A percentile compares a stretch with the other conserved stretches of the same genome.
Conservation (phyloP, 2,113 vertebrate species). For the Prionailurus bengalensis region DNA sequence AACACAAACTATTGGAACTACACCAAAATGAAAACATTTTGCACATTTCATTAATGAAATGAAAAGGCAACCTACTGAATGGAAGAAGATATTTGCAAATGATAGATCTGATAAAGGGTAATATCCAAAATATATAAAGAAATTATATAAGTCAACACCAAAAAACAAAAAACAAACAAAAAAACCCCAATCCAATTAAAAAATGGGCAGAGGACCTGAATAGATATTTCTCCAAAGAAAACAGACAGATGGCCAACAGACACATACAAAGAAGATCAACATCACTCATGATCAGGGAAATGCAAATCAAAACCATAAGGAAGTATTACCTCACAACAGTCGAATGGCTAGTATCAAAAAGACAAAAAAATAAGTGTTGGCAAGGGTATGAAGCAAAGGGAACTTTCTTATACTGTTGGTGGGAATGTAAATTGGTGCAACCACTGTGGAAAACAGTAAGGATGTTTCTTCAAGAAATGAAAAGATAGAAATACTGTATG, state of each 20-base stretch:
- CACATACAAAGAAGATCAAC: neutral
- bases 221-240: neutral
- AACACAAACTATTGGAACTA: neutral
- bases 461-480: neutral
- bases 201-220: neutral
- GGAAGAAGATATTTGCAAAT: neutral
- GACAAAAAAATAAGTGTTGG: neutral
- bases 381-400: neutral
- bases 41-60: neutral
- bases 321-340: neutral
- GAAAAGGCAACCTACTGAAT: neutral
- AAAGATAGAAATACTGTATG: neutral
- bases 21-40: neutral
- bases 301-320: neutral
- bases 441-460: neutral
- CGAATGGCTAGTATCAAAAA: neutral
- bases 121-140: neutral
- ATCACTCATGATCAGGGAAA: neutral
- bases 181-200: neutral
- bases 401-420: no score
- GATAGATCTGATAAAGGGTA: neutral
- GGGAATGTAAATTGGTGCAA: neutral
- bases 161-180: neutral
- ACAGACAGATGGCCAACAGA: neutral
- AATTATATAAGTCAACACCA: neutral